Evolutionary conservation across 2,888 invertebrate genomes (phyloP).

Genomic region (Drosophila lutescens): DNA sequence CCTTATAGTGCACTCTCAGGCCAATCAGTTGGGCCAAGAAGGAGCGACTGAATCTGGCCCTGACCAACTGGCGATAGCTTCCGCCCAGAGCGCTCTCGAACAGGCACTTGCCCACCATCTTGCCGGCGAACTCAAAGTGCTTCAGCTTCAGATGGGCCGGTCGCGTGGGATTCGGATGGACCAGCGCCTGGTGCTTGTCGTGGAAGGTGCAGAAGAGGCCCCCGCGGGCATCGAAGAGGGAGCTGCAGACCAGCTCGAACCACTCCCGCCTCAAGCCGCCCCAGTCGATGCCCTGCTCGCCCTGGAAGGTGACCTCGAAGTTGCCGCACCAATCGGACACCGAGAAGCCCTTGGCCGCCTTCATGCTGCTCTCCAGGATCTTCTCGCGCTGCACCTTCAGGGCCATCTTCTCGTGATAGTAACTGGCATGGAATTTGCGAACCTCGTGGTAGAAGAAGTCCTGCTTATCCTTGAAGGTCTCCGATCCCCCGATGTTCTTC

Average conservation of each 20-base stretch:
- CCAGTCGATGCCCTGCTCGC: conserved; percentile 98
- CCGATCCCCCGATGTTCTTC: conserved; percentile 97
- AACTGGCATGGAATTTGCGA: conserved; percentile 93
- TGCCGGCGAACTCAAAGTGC: conserved; percentile 96
- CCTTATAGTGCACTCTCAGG: conserved; percentile 95
- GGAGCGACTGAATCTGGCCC: conserved; percentile 95
- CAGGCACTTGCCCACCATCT: conserved; percentile 96
- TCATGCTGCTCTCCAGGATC: conserved; percentile 92
- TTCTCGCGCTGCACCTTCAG: conserved; percentile 93
- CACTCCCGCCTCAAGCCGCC: conserved; percentile 97
- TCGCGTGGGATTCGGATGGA: conserved; percentile 94
- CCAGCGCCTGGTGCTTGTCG: conserved; percentile 93
- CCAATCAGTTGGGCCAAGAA: conserved; percentile 98
- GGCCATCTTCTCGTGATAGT: conserved; percentile 93
- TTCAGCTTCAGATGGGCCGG: conserved; percentile 91
- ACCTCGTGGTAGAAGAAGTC: conserved; percentile 93
- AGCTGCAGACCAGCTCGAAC: conserved; percentile 95
- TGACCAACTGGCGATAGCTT: conserved; percentile 93
- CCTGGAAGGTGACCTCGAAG: conserved; percentile 96
- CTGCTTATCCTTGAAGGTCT: conserved; percentile 94
- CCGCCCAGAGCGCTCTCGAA: conserved; percentile 97
- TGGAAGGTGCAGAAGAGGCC: conserved; percentile 94
- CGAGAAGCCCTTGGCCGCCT: conserved; percentile 92
- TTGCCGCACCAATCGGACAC: conserved; percentile 97
- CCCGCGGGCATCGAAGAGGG: conserved; percentile 93